phyloP scores from a whole-genome alignment of 2,888 invertebrate species.

The Lochmaea crataegi region DNA sequence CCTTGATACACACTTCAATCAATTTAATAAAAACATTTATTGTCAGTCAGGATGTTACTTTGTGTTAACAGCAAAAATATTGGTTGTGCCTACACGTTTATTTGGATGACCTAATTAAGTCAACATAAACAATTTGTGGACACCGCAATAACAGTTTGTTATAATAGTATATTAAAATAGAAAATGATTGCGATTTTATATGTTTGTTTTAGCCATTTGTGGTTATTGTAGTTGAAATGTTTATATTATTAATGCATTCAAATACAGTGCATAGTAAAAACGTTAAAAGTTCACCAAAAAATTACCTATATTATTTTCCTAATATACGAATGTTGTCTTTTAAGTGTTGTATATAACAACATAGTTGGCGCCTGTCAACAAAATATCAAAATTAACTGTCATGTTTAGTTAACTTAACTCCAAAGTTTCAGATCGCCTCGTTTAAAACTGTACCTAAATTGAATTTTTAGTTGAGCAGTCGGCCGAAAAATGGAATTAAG shows the following conservation, averaged over 20 bases:
- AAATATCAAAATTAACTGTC: no score
- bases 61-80: not conserved
- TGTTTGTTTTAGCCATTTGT: not conserved
- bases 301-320: no score
- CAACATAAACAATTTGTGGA: not conserved
- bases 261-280: no score
- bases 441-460: no score
- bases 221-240: not conserved
- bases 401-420: no score
- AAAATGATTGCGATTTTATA: not conserved
- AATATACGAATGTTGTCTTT: no score
- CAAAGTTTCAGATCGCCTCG: no score
- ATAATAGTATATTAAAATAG: not conserved
- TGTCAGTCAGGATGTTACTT: not conserved
- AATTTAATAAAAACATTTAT: not conserved
- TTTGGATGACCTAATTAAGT: not conserved
- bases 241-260: not conserved
- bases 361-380: no score
- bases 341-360: no score
- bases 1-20: not conserved
- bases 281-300: no score
- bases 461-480: no score
- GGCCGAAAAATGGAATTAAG: no score
- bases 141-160: not conserved
- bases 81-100: not conserved